Evolutionary conservation across 2,888 invertebrate species (phyloP).

Genomic region (Dioctria rufipes): DNA sequence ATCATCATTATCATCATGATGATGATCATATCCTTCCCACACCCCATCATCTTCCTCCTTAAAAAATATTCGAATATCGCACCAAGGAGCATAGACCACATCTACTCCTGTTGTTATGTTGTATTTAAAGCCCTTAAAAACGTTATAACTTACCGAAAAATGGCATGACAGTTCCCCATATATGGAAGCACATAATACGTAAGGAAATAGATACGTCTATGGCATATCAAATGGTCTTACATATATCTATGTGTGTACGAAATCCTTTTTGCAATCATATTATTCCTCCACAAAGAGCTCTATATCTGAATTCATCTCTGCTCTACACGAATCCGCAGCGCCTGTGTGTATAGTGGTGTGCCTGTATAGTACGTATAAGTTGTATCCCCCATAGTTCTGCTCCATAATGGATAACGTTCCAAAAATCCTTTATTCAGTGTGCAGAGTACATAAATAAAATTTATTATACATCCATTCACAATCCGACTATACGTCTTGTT

Average conservation of each 20-base stretch:
- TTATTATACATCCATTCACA: constrained; percentile 46
- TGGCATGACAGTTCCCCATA: constrained; percentile 10
- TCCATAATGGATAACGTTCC: constrained; percentile 37
- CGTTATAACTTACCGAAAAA: constrained; percentile 48
- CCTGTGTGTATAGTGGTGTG: constrained; percentile 10
- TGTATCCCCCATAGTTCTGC: constrained; percentile 5
- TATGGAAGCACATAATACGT: constrained; percentile 40
- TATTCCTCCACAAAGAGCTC: constrained; percentile 3
- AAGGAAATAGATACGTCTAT: constrained; percentile 15
- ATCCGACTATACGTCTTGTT: constrained; percentile 37
- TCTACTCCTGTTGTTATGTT: constrained; percentile 44
- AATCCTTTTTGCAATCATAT: constrained; percentile 43
- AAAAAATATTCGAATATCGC: not conserved
- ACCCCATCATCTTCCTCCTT: constrained; percentile 5
- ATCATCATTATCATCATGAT: constrained; percentile 64
- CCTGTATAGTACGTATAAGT: too few relatives aligned
- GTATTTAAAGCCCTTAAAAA: constrained; percentile 41
- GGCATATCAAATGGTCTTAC: too few relatives aligned
- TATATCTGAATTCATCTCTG: constrained; percentile 20
- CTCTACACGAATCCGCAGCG: constrained; percentile 22
- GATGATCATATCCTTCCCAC: constrained; percentile 69
- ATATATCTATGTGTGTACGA: constrained; percentile 8
- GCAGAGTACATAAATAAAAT: constrained; percentile 50
- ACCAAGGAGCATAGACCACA: constrained; percentile 59
- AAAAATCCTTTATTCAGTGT: constrained; percentile 52